phyloP scores from a whole-genome alignment of 2,888 invertebrate genomes.

The Parnassius smintheus region DNA sequence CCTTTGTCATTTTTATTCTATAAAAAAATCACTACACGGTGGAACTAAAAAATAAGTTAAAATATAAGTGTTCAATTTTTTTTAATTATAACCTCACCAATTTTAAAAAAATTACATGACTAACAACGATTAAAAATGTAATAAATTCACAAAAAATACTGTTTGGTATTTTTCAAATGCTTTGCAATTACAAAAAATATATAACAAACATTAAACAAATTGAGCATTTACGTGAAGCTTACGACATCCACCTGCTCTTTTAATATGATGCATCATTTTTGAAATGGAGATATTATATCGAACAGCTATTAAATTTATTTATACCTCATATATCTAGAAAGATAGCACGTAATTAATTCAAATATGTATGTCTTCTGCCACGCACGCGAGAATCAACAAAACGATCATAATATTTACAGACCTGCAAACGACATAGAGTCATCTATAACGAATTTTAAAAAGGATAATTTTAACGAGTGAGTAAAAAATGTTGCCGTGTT shows the following conservation, averaged over 20 bases:
- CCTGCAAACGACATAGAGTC: slow-evolving; percentile 34
- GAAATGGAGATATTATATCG: slow-evolving; percentile 26
- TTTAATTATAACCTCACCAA: too few relatives aligned
- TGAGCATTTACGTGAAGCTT: slow-evolving; percentile 9
- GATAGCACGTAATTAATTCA: slow-evolving; percentile 65
- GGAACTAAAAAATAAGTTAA: too few relatives aligned
- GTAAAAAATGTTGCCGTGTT: too few relatives aligned
- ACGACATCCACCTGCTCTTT: slow-evolving; percentile 19
- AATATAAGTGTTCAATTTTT: too few relatives aligned
- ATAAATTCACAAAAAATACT: slow-evolving; percentile 2
- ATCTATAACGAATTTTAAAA: not conserved
- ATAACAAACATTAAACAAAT: slow-evolving; percentile 6
- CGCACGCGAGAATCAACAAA: slow-evolving; percentile 57
- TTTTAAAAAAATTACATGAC: too few relatives aligned
- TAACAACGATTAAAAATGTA: not conserved
- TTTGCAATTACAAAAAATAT: slow-evolving; percentile 1
- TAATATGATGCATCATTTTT: slow-evolving; percentile 18
- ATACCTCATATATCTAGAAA: slow-evolving; percentile 22
- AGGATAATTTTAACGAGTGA: too few relatives aligned
- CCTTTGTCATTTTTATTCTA: too few relatives aligned
- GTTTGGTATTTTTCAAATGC: slow-evolving; percentile 3
- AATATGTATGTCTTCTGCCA: slow-evolving; percentile 49
- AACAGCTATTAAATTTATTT: slow-evolving; percentile 23
- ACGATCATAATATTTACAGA: slow-evolving; percentile 55
- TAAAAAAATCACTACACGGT: too few relatives aligned